phyloP scores from a whole-genome alignment of 1,140 invertebrate species.

The Microplitis mediator region DNA sequence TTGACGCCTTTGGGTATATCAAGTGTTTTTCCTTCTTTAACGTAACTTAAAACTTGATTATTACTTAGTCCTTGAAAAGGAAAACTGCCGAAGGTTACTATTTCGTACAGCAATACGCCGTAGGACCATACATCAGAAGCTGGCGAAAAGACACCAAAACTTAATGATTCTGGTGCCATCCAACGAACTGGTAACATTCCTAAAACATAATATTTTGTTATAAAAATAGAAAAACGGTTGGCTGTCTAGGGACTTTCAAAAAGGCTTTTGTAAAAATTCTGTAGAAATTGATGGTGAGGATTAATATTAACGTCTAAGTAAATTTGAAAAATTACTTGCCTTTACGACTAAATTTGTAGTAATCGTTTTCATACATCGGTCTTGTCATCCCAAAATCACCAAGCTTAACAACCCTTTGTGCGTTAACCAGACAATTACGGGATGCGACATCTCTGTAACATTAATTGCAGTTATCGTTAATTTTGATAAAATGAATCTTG shows the following conservation, averaged over 20 bases:
- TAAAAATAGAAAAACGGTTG: too few species aligned
- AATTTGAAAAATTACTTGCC: constrained; percentile 56
- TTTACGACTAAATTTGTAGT: constrained; percentile 84
- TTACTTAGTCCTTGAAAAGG: constrained; percentile 87
- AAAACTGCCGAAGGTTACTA: constrained; percentile 86
- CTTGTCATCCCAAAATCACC: constrained; percentile 94
- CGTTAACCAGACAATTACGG: constrained; percentile 87
- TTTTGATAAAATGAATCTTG: too few species aligned
- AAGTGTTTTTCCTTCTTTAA: constrained; percentile 76
- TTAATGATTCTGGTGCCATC: constrained; percentile 88
- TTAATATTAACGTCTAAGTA: too few species aligned
- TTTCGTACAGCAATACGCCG: constrained; percentile 83
- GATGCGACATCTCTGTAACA: constrained; percentile 78
- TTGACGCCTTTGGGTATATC: constrained; percentile 76
- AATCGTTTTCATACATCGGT: constrained; percentile 85
- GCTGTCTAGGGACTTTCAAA: too few species aligned
- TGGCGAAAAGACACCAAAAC: constrained; percentile 81
- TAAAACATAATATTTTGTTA: constrained; percentile 32
- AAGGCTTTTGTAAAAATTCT: too few species aligned
- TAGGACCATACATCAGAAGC: constrained; percentile 88
- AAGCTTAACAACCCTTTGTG: constrained; percentile 81
- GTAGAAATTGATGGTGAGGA: too few species aligned
- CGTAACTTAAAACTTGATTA: constrained; percentile 80
- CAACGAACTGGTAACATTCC: constrained; percentile 88
- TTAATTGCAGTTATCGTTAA: neutral